Percentiles rank a stretch among this genome's conserved stretches.
Evolutionary conservation across 2,888 invertebrate genomes (phyloP).

Genomic region (Sipunculus nudus): DNA sequence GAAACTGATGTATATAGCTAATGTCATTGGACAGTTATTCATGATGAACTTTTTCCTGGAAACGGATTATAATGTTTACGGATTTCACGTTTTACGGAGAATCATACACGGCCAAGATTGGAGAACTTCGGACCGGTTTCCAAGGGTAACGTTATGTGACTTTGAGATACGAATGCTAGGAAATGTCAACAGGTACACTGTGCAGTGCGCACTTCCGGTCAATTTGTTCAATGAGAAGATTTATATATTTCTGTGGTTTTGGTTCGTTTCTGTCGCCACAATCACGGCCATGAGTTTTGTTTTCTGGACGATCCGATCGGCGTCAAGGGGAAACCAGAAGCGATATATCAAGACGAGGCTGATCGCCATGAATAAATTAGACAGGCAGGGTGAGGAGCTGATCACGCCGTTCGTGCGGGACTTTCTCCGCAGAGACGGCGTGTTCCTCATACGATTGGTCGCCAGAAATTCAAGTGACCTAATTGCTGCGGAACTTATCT

Average conservation of each 20-base stretch:
- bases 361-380: no score
- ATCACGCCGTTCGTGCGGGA: slow-evolving; percentile 26
- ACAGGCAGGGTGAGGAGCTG: slow-evolving; percentile 11
- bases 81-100: slow-evolving; percentile 67
- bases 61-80: slow-evolving; percentile 64
- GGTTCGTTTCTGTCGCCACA: slow-evolving; percentile 67
- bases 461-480: slow-evolving; percentile 41
- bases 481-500: slow-evolving; percentile 38
- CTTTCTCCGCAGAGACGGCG: slow-evolving; percentile 36
- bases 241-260: slow-evolving; percentile 69
- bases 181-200: slow-evolving; percentile 64
- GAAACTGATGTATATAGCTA: slow-evolving; percentile 66
- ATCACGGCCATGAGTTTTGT: slow-evolving; percentile 65
- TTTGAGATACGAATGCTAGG: slow-evolving; percentile 65
- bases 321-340: slow-evolving; percentile 21
- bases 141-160: slow-evolving; percentile 65
- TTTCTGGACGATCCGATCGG: slow-evolving; percentile 58
- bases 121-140: slow-evolving; percentile 62
- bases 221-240: slow-evolving; percentile 56
- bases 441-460: slow-evolving; percentile 40
- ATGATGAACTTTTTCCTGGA: slow-evolving; percentile 68
- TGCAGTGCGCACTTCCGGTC: slow-evolving; percentile 63
- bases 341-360: slow-evolving; percentile 24
- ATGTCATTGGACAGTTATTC: slow-evolving; percentile 68
- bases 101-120: slow-evolving; percentile 63